Base-by-base conservation (phyloP, 37 sponge, comb jelly and placozoan genomes). In the Theonella swinhoei region DNA sequence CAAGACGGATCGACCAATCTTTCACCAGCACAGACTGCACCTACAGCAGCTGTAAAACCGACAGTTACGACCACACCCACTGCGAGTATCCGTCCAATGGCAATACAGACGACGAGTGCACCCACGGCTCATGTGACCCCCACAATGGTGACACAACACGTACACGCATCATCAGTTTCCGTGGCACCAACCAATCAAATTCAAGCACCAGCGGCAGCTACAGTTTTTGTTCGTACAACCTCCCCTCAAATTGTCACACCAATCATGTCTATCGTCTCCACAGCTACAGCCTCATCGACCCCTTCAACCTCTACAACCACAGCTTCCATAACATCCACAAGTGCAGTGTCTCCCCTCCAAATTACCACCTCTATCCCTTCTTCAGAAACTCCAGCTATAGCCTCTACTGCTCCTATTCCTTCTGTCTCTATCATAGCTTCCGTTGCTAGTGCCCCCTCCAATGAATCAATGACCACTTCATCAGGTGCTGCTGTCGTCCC, bases 11-110 rank as follows among this genome's bases (percentile, higher is more conserved):
- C 78, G 1, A 40, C 86, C 1, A 3, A 78, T 19, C 86, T 68
- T 39, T 8, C 69, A 25, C 70, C 70, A 37, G n/a, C 77, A 22
- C 83, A 43, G n/a, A 47, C 78, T 42, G 84, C 89, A 26, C 89
- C 89, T 36, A 88, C 84, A 2, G 90, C 90, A 74, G 80, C 90
- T 0, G 75, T 89, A 4, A 89, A 84, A 60, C 90, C 90, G 20
- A 89, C 90, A 1, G 81, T 89, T 30, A 89, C 90, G 0, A 84
- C 85, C 80, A 89, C 90, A 65, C 90, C 90, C 76, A 89, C 90
- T 54, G 90, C 90, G 24, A 84, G 85, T 73, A 89, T 89, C 68
- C 77, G 90, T 42, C 90, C 90, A 84, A 79, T 89, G 85, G 80
- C 80, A 11, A 61, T 78, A n/a, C 80, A 64, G 40, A 79, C 76